Percentiles rank a stretch among this genome's conserved stretches.
phyloP scores from a whole-genome alignment of 2,113 vertebrate species.

The Pelusios castaneus region DNA sequence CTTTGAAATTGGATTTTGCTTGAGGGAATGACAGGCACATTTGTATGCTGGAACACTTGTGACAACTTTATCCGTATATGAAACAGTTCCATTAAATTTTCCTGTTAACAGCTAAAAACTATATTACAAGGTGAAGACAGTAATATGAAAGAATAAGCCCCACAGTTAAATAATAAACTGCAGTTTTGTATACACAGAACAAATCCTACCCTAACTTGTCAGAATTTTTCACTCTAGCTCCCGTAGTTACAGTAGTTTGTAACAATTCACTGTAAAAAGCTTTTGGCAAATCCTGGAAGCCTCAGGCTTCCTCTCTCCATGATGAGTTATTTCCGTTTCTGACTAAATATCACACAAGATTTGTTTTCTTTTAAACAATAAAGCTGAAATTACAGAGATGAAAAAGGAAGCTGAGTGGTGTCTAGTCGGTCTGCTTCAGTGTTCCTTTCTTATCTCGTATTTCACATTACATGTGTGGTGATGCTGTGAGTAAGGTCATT shows the following conservation, averaged over 20 bases:
- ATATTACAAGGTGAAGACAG: neutral
- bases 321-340: neutral
- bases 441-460: conserved; percentile 4
- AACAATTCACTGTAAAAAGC: neutral
- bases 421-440: neutral
- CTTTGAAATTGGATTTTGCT: conserved; percentile 55
- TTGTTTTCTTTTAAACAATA: neutral
- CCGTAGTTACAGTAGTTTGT: neutral
- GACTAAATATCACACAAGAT: neutral
- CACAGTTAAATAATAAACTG: neutral
- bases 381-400: neutral
- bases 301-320: neutral
- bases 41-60: conserved; percentile 7
- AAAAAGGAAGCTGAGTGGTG: neutral
- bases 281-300: neutral
- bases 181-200: neutral
- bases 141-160: neutral
- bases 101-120: neutral
- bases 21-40: conserved; percentile 12
- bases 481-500: neutral
- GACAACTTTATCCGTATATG: neutral
- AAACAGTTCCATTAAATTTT: conserved; percentile 35
- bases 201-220: neutral
- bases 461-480: neutral
- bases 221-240: neutral